Evolutionary conservation across 1,140 invertebrate species (phyloP).

Genomic region (Drosophila ambigua): DNA sequence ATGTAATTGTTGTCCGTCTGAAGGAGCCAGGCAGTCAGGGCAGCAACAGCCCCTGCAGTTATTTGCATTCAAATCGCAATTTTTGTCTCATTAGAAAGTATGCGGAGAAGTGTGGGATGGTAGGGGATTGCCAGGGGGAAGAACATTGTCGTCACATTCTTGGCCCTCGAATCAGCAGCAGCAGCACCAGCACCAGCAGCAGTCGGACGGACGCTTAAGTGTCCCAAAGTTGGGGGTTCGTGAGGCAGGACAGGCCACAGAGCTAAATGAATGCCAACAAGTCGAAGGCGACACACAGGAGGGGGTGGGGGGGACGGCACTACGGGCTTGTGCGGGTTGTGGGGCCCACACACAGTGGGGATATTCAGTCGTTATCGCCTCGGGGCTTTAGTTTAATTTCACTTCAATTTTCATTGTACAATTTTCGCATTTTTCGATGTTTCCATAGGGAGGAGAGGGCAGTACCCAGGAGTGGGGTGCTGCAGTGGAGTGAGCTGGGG

Average conservation of each 20-base stretch:
- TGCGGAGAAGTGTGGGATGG: slow-evolving; percentile 6
- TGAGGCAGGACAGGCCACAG: slow-evolving; percentile 46
- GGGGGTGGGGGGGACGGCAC: no score
- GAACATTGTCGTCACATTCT: slow-evolving; percentile 28
- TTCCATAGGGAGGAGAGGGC: neutral
- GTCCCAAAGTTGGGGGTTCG: slow-evolving; percentile 64
- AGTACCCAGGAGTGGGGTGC: neutral
- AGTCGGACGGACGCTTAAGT: slow-evolving; percentile 73
- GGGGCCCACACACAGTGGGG: slow-evolving; percentile 4
- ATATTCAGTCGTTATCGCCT: slow-evolving; percentile 67
- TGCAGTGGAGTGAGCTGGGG: no score
- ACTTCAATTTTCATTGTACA: slow-evolving; percentile 79
- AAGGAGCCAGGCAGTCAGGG: slow-evolving; percentile 31
- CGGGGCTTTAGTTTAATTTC: slow-evolving; percentile 79
- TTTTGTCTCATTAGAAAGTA: slow-evolving; percentile 76
- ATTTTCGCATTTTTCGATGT: slow-evolving; percentile 78
- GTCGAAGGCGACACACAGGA: slow-evolving; percentile 34
- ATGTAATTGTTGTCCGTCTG: slow-evolving; percentile 78
- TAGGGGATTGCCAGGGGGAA: neutral
- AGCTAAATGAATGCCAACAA: slow-evolving; percentile 77
- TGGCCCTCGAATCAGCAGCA: slow-evolving; percentile 21
- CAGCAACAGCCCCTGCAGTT: slow-evolving; percentile 60
- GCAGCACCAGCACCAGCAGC: neutral
- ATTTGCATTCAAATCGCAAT: slow-evolving; percentile 82
- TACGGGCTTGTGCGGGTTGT: no score